Base-by-base conservation (phyloP, 2,113 vertebrate genomes). In the Dissostichus mawsoni region DNA sequence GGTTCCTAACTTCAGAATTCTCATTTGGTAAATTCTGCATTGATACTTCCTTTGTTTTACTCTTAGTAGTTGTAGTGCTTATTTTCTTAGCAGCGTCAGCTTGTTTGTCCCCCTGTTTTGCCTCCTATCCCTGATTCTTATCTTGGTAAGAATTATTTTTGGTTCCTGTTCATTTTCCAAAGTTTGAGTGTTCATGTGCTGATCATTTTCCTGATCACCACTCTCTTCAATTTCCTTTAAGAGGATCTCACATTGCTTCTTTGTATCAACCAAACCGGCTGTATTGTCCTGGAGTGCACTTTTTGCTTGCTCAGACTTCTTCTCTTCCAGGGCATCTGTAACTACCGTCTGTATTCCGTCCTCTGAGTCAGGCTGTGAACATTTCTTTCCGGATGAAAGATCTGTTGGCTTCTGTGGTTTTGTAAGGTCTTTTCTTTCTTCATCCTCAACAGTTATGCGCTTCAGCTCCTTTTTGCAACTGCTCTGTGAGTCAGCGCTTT, bases 401-500 rank as follows among this genome's bases (percentile, higher is more conserved):
- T 78, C 5, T 29, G 4, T 50, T 36, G 50, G n/a, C 70, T 82
- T 79, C 68, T 77, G 33, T 74, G 62, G 65, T 75, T 70, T 61
- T 58, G 10, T 36, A 10, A 67, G 8, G 20, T 45, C 33, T 71
- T 76, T 67, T 5, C 65, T 66, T 56, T 41, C 62, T 67, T 73
- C 11, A 29, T 50, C 56, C 48, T 76, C 17, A 0, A 8, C 5
- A 4, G 47, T 23, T 64, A 0, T 57, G 44, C 51, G 61, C 53
- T 80, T 62, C 8, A 68, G 69, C 66, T 71, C 55, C 74, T 80
- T 69, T 63, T 65, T 75, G 51, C 17, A 23, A 51, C 66, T 76
- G 29, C 41, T 72, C 58, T 74, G 57, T 81, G 80, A 80, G 29
- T 85, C 85, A 3, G 48, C 52, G 67, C 16, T 58, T 64, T 84